Evolutionary conservation across 2,888 invertebrate species (phyloP), one percentile per base, ranked within the genome.

Genomic region (Oligia latruncula): DNA sequence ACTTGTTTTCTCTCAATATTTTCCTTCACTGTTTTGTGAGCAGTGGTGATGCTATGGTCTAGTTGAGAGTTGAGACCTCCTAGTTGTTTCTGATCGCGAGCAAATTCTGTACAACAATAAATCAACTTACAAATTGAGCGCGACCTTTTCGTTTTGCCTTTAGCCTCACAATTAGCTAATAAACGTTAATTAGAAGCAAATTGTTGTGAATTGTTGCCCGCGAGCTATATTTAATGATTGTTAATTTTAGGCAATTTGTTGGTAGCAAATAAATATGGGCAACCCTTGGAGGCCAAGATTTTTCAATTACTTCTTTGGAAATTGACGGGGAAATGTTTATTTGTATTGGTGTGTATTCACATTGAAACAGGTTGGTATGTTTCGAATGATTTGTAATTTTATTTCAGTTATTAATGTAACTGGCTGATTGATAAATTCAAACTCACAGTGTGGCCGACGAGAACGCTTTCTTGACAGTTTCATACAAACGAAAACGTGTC

Each of bases 161-260:
- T 23, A 64, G 15, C 58, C 58, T 40, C 52, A 73, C 62, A 84
- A 73, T 83, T 75, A 75, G 66, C 74, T 35, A 84, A 84, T 84
- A 79, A 75, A 87, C 43, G 46, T 71, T 75, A 79, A 84, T 87
- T 84, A 87, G 62, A n/a, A 29, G 3, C 68, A 86, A 86, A 86
- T 88, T 83, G 68, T 86, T 74, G 80, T 88, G 55, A 80, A 80
- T 83, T 78, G 87, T 86, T 70, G 78, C 55, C 65, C 73, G 5
- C 62, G 64, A 88, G 88, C 78, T 68, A 62, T 77, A 40, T 73
- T 73, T 82, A 83, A 86, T 52, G 11, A 77, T 76, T 74, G 71
- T 82, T 80, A 75, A 75, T 88, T 71, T 79, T 52, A 77, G 58
- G 65, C 72, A 70, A 80, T 83, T 83, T 74, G 62, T 80, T 84